Percentiles rank a stretch among this genome's conserved stretches.
Evolutionary conservation across 2,113 vertebrate genomes (phyloP).

Genomic region (Hiodon tergisus): DNA sequence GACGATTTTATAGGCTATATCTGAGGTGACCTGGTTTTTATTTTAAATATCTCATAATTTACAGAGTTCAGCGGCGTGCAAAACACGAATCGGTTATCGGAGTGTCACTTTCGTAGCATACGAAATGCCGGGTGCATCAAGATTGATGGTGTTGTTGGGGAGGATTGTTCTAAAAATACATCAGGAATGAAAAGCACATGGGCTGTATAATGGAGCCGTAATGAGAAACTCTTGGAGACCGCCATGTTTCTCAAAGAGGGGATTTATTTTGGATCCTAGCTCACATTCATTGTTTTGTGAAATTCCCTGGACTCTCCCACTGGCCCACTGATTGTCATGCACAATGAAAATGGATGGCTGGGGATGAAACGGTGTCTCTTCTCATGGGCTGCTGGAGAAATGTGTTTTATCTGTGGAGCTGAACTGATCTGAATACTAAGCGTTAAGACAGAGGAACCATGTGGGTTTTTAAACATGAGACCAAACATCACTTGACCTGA

Average conservation of each 20-base stretch:
- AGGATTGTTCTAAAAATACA: constrained; percentile 7
- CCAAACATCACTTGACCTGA: neutral
- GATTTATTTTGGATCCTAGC: constrained; percentile 17
- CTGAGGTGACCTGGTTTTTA: too few relatives aligned
- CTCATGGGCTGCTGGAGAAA: neutral
- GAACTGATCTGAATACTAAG: constrained; percentile 6
- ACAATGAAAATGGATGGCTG: neutral
- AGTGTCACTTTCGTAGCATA: neutral
- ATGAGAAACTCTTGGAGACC: constrained; percentile 7
- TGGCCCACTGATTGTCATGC: constrained; percentile 4
- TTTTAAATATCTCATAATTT: too few relatives aligned
- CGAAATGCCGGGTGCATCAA: neutral
- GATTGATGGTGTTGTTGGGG: constrained; percentile 4
- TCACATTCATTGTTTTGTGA: neutral
- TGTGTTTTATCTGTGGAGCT: constrained; percentile 2
- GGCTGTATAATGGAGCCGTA: neutral
- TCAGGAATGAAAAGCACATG: constrained; percentile 8
- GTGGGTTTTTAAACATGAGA: neutral
- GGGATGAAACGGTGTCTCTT: constrained; percentile 8
- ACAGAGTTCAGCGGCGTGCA: too few relatives aligned
- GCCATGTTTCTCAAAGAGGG: constrained; percentile 2
- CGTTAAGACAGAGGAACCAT: neutral
- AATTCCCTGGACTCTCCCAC: neutral
- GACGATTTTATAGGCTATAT: too few relatives aligned
- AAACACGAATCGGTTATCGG: neutral